Evolutionary conservation across 1,140 invertebrate species (phyloP).

Genomic region (Aphelinus certus): DNA sequence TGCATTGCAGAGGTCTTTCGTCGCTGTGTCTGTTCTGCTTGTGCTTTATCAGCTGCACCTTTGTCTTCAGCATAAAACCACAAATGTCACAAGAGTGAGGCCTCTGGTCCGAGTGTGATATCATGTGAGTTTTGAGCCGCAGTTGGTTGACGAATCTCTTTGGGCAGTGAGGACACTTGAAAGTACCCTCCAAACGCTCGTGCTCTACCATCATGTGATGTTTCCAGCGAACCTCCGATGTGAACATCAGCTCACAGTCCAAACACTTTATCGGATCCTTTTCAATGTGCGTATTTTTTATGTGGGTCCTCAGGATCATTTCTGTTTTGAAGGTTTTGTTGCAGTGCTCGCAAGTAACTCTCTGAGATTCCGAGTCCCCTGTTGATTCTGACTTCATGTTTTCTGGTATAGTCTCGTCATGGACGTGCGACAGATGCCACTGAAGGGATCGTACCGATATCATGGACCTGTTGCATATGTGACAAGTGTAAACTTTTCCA

Average conservation of each 20-base stretch:
- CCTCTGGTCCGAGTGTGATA: conserved; percentile 63
- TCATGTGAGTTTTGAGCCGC: conserved; percentile 63
- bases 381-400: conserved; percentile 44
- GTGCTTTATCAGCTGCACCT: conserved; percentile 64
- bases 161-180: conserved; percentile 60
- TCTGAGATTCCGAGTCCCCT: conserved; percentile 48
- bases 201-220: conserved; percentile 64
- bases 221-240: conserved; percentile 59
- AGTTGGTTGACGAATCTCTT: conserved; percentile 64
- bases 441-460: conserved; percentile 60
- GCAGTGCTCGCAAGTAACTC: conserved; percentile 60
- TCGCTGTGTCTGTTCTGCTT: conserved; percentile 64
- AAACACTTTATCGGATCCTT: conserved; percentile 62
- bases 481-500: conserved; percentile 60
- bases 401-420: conserved; percentile 55
- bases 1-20: conserved; percentile 60
- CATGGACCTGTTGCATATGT: conserved; percentile 65
- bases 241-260: conserved; percentile 59
- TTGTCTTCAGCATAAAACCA: conserved; percentile 63
- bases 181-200: conserved; percentile 60
- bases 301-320: conserved; percentile 62
- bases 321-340: conserved; percentile 64
- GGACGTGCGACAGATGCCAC: conserved; percentile 63
- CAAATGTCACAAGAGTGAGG: conserved; percentile 61
- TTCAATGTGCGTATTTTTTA: conserved; percentile 63